phyloP scores from a whole-genome alignment of 2,113 vertebrate genomes.

The Scatophagus argus region DNA sequence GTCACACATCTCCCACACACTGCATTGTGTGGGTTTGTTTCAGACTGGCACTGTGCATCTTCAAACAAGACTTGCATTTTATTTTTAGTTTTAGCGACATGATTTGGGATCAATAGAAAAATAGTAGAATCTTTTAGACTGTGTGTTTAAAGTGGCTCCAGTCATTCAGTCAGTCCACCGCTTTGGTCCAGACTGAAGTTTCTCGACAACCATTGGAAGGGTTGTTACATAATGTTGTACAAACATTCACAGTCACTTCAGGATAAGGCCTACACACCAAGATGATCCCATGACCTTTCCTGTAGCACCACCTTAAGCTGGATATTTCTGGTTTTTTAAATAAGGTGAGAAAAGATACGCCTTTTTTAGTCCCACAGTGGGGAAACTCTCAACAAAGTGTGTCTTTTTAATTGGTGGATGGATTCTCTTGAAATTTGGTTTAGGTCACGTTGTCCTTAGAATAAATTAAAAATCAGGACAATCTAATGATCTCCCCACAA shows the following conservation, averaged over 20 bases:
- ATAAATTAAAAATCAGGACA: not conserved
- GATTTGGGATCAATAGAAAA: not conserved
- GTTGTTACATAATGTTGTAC: not conserved
- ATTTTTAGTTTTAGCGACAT: not conserved
- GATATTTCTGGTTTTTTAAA: not conserved
- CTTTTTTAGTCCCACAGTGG: too few species aligned
- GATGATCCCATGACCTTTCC: not conserved
- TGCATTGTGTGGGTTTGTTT: constrained; percentile 35
- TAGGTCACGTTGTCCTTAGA: not conserved
- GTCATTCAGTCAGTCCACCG: not conserved
- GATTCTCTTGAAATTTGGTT: not conserved
- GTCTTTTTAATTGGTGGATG: not conserved
- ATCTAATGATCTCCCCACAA: too few species aligned
- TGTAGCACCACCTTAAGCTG: not conserved
- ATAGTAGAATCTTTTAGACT: not conserved
- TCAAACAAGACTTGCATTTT: constrained; percentile 43
- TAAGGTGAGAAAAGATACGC: too few species aligned
- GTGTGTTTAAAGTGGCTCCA: not conserved
- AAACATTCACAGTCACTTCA: not conserved
- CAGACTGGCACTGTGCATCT: constrained; percentile 26
- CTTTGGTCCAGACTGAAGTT: constrained; percentile 21
- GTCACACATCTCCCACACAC: constrained; percentile 65
- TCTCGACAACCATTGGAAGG: not conserved
- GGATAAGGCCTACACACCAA: not conserved
- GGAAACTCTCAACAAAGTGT: too few species aligned